Conservation (phyloP, 2,888 invertebrate genomes). For the Drosophila mettleri region DNA sequence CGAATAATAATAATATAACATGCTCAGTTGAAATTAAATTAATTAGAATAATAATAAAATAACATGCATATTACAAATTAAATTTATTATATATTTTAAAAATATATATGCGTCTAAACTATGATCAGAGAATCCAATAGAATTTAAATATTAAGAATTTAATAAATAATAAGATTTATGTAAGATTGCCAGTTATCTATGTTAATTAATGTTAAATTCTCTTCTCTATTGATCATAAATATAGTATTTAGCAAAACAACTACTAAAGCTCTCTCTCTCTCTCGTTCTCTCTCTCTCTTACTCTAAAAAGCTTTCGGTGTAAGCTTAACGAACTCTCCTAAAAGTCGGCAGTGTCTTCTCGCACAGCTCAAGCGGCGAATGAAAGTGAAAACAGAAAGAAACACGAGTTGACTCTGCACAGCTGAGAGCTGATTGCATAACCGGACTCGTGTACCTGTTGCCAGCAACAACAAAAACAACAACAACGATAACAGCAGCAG, state of each 20-base stretch:
- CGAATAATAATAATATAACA: too few relatives aligned
- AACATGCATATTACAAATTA: too few relatives aligned
- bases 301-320: slow-evolving; percentile 13
- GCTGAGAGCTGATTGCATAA: slow-evolving; percentile 74
- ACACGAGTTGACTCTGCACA: slow-evolving; percentile 31
- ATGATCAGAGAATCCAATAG: too few relatives aligned
- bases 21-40: too few relatives aligned
- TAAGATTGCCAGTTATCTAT: too few relatives aligned
- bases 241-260: background rate
- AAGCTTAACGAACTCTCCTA: slow-evolving; percentile 9
- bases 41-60: too few relatives aligned
- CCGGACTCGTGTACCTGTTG: slow-evolving; percentile 62
- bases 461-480: slow-evolving; percentile 3
- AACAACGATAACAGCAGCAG: slow-evolving; percentile 10
- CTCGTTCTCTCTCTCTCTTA: background rate
- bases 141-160: too few relatives aligned
- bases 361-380: slow-evolving; percentile 29
- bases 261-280: background rate
- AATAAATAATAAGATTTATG: too few relatives aligned
- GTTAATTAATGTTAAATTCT: too few relatives aligned
- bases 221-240: background rate
- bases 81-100: too few relatives aligned
- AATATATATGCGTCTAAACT: too few relatives aligned
- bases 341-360: slow-evolving; percentile 29
- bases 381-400: slow-evolving; percentile 73